Evolutionary conservation across 2,113 vertebrate species (phyloP).

Genomic region (Arizona elegans): DNA sequence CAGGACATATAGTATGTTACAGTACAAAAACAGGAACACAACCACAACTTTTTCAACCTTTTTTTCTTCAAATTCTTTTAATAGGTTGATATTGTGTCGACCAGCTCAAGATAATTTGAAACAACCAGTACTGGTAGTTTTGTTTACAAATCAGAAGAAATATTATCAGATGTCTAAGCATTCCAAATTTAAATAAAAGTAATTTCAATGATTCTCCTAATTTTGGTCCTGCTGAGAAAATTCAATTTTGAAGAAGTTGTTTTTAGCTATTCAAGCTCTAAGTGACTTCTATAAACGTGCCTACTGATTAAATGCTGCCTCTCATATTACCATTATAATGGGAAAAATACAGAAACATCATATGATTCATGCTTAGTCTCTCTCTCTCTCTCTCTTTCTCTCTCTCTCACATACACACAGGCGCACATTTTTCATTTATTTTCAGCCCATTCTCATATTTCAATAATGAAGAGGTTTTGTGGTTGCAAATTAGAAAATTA

Average conservation of each 20-base stretch:
- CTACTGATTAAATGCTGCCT: background rate
- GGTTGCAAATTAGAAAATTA: background rate
- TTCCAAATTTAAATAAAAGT: background rate
- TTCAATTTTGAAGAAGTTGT: background rate
- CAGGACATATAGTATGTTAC: background rate
- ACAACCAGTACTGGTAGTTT: background rate
- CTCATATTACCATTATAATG: background rate
- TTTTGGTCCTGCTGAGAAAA: too few relatives aligned
- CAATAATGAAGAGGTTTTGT: background rate
- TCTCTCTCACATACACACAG: too few relatives aligned
- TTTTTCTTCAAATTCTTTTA: background rate
- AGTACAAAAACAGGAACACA: background rate
- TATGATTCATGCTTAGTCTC: background rate
- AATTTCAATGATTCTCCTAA: background rate
- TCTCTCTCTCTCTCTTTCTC: background rate
- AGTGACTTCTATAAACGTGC: background rate
- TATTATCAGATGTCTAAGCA: background rate
- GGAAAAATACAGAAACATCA: background rate
- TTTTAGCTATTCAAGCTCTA: accelerated
- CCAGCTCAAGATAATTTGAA: background rate
- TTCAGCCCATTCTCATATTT: background rate
- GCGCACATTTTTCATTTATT: background rate
- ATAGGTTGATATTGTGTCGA: background rate
- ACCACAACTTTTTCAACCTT: background rate
- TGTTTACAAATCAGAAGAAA: background rate